phyloP scores from a whole-genome alignment of 2,797 vertebrate genomes.

The Malacoraja senta region DNA sequence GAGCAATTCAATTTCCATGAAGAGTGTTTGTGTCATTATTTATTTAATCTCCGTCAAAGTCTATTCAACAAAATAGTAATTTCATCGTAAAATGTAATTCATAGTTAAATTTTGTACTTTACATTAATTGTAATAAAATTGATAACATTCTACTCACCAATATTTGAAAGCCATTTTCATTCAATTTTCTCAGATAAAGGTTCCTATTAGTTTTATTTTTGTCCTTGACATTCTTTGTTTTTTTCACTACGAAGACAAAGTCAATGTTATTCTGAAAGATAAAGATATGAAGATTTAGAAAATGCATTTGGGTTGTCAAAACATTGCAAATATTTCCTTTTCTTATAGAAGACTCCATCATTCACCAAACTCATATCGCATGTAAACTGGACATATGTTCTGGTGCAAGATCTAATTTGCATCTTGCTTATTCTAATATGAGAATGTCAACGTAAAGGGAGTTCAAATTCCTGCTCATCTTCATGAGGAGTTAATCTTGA shows the following conservation, averaged over 20 bases:
- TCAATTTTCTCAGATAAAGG: not conserved
- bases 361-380: not conserved
- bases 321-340: not conserved
- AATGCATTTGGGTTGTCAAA: not conserved
- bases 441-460: not conserved
- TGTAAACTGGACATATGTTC: not conserved
- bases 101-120: not conserved
- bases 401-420: not conserved
- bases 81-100: not conserved
- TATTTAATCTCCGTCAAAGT: not conserved
- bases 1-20: not conserved
- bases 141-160: not conserved
- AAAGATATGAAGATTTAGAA: not conserved
- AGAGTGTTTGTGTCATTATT: not conserved
- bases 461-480: not conserved
- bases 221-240: not conserved
- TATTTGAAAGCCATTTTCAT: slow-evolving; percentile 7
- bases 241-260: slow-evolving; percentile 14
- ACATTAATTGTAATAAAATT: not conserved
- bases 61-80: not conserved
- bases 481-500: not conserved
- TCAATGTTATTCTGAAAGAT: slow-evolving; percentile 9
- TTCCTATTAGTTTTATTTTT: not conserved
- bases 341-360: not conserved
- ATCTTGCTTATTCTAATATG: not conserved